phyloP scores from a whole-genome alignment of 2,113 vertebrate species.

The Laticauda colubrina region DNA sequence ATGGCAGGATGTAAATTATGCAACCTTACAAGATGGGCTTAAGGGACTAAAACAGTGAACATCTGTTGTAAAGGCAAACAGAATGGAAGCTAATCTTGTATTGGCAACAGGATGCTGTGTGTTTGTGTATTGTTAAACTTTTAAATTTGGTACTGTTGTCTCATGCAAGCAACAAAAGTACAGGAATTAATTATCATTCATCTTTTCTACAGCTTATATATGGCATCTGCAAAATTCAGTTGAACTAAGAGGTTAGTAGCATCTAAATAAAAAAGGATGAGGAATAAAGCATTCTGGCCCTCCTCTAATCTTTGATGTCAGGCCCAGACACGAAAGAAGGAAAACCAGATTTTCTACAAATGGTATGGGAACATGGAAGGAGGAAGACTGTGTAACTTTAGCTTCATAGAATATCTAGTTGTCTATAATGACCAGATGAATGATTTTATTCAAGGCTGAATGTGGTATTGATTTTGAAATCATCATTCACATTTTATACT shows the following conservation, averaged over 20 bases:
- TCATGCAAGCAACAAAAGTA: slow-evolving; percentile 6
- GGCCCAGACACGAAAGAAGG: not conserved
- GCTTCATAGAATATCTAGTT: not conserved
- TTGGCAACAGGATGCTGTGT: slow-evolving; percentile 31
- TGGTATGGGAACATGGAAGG: not conserved
- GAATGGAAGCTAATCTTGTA: slow-evolving; percentile 55
- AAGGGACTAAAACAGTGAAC: slow-evolving; percentile 59
- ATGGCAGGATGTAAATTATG: slow-evolving; percentile 28
- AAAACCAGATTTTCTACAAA: not conserved
- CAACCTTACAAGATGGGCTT: slow-evolving; percentile 43
- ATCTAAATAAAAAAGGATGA: not conserved
- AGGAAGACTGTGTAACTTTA: not conserved
- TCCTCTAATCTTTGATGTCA: not conserved
- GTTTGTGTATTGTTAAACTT: slow-evolving; percentile 45
- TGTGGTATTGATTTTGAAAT: not conserved
- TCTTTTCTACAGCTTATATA: slow-evolving; percentile 37
- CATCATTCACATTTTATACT: not conserved
- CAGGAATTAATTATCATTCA: slow-evolving; percentile 35
- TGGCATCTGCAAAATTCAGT: slow-evolving; percentile 52
- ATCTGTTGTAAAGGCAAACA: slow-evolving; percentile 67
- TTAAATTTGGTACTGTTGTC: slow-evolving; percentile 45
- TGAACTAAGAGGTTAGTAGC: not conserved
- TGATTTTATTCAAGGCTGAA: not conserved
- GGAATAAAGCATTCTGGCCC: not conserved
- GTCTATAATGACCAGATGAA: not conserved